These are phyloP conservation scores for Myotis daubentonii DNA, from an alignment of 2,797 vertebrate genomes.

Conservation along the genomic window DNA sequence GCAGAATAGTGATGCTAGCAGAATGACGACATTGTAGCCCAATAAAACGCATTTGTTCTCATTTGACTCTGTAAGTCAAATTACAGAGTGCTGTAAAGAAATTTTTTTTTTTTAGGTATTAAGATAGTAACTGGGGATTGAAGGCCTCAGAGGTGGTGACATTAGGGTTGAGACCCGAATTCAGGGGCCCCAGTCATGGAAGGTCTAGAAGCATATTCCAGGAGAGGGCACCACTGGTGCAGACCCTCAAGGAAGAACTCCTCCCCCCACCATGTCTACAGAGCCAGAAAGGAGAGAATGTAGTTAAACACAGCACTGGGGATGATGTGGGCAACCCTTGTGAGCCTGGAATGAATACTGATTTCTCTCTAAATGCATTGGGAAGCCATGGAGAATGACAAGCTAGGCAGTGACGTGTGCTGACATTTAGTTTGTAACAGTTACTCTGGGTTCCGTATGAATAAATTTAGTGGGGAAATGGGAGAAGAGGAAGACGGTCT, in stretches of 20 bases:
- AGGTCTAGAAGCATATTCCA: neutral
- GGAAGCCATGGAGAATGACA: neutral
- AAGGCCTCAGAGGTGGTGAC: neutral
- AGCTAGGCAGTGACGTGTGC: neutral
- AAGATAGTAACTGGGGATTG: neutral
- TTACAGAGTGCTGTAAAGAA: neutral
- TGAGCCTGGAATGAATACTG: neutral
- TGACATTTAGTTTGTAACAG: neutral
- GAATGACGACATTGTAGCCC: neutral
- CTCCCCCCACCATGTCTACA: accelerated
- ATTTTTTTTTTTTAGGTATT: too few relatives aligned
- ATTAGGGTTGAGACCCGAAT: neutral
- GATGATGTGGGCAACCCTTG: neutral
- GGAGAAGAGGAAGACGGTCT: neutral
- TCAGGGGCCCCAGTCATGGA: neutral
- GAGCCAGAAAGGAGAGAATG: neutral
- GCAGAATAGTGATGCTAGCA: neutral
- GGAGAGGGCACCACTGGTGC: neutral
- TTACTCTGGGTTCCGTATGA: neutral
- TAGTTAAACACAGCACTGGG: neutral
- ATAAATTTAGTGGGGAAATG: neutral
- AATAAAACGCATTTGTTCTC: neutral
- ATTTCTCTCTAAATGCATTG: neutral
- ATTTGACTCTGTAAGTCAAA: too few relatives aligned
- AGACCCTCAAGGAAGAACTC: neutral